These are phyloP conservation scores for Sylvia borin DNA, from an alignment of 2,797 vertebrate species.

Conservation along the genomic window DNA sequence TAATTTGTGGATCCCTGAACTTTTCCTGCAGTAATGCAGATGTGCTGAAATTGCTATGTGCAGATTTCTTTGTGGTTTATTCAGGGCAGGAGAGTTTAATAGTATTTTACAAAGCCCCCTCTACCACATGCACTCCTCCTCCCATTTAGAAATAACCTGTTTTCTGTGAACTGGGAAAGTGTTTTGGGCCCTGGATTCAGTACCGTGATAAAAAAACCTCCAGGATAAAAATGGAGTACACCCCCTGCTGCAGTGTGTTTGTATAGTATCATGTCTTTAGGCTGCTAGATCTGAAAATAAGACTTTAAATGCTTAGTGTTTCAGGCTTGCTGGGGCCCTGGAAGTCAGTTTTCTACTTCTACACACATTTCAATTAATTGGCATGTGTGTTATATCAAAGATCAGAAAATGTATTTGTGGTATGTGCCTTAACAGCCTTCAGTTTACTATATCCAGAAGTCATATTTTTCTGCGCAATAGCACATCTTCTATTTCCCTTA, in stretches of 20 bases:
- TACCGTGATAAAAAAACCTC: too few species aligned
- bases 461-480: accelerated
- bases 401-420: neutral
- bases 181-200: neutral
- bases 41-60: neutral
- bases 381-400: neutral
- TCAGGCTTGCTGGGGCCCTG: neutral
- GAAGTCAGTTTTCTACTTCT: neutral
- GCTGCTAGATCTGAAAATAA: neutral
- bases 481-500: neutral
- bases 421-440: neutral
- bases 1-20: neutral
- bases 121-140: accelerated
- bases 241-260: neutral
- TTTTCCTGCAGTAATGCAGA: neutral
- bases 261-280: neutral
- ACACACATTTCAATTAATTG: too few species aligned
- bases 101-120: accelerated
- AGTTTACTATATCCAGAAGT: neutral
- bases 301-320: neutral
- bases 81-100: neutral
- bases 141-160: neutral
- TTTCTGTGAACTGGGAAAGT: neutral
- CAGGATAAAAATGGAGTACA: neutral
- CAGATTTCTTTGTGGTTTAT: neutral